Evolutionary conservation across 2,888 invertebrate species (phyloP), one percentile per base, ranked within the genome.

Genomic region (Ophion slaviceki): DNA sequence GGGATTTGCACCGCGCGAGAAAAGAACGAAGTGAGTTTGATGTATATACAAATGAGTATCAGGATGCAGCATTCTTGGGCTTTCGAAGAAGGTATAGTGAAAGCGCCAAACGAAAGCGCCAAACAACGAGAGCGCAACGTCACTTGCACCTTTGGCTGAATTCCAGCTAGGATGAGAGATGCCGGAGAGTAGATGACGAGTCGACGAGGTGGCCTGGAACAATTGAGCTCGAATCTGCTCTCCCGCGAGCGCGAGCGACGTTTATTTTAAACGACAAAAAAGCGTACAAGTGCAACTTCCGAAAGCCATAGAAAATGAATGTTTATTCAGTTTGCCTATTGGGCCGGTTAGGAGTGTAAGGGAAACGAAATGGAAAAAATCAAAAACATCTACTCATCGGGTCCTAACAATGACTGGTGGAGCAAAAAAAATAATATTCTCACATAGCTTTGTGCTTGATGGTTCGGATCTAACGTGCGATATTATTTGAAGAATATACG

Each of bases 31-130:
- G 11, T 45, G 53, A 67, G 7, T 68, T 59, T 20, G n/a, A 53
- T 14, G 68, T 67, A 72, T 68, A 68, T 64, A 68, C 57, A 32
- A 32, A 0, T 32, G 66, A 57, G 75, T 47, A 40, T 82, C 70
- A 57, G 76, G 67, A 81, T 76, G 79, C 74, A n/a, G 53, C 67
- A 70, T 53, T 75, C 59, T 71, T 80, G 57, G 40, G 61, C 14
- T 53, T 32, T 64, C 20, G 17, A 79, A 45, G 67, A 20, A n/a
- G n/a, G 10, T 24, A 67, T 40, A 78, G 70, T 47, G 32, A n/a
- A n/a, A n/a, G n/a, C n/a, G n/a, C n/a, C n/a, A n/a, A n/a, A n/a
- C 89, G 89, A 89, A 90, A 89, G 88, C 85, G 87, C 80, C 74
- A 88, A 88, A 87, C 79, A 81, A 87, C 89, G 82, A 84, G 86